Conservation (phyloP, 35 echinoderm and acorn worm species). For the Apostichopus parvimensis region DNA sequence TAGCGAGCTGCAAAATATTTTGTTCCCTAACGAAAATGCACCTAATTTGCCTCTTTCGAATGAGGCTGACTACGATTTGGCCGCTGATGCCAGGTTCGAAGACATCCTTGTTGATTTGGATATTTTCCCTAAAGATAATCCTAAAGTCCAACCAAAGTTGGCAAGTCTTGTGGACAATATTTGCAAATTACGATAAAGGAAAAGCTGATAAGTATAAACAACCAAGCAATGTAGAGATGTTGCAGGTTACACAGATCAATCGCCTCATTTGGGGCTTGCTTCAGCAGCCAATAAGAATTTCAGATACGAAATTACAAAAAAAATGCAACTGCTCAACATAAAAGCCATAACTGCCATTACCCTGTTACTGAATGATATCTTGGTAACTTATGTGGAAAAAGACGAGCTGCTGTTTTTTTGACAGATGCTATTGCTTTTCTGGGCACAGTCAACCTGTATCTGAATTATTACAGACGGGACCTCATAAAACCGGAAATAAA, state of each 20-base stretch:
- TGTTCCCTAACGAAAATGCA: no score
- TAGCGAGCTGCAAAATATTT: no score
- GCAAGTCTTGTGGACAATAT: no score
- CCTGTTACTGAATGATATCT: not conserved
- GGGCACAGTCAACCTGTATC: not conserved
- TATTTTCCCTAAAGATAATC: no score
- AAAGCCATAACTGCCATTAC: constrained; percentile 3
- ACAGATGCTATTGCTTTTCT: constrained; percentile 2
- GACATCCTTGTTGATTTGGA: no score
- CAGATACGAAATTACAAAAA: not conserved
- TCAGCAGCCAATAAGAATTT: not conserved
- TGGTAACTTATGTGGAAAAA: not conserved
- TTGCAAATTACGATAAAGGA: not conserved
- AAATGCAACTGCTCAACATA: not conserved
- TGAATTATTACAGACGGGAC: not conserved
- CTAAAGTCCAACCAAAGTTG: no score
- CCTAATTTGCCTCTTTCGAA: no score
- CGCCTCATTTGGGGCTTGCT: not conserved
- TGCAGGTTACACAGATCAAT: not conserved
- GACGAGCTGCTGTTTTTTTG: not conserved
- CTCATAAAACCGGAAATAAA: constrained; percentile 18
- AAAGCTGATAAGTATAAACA: not conserved
- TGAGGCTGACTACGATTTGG: no score
- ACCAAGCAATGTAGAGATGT: not conserved
- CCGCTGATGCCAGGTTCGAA: no score